A percentile compares a stretch with the other conserved stretches of the same genome.
Evolutionary conservation across 2,113 vertebrate species (phyloP).

Genomic region (Emydocephalus ijimae): DNA sequence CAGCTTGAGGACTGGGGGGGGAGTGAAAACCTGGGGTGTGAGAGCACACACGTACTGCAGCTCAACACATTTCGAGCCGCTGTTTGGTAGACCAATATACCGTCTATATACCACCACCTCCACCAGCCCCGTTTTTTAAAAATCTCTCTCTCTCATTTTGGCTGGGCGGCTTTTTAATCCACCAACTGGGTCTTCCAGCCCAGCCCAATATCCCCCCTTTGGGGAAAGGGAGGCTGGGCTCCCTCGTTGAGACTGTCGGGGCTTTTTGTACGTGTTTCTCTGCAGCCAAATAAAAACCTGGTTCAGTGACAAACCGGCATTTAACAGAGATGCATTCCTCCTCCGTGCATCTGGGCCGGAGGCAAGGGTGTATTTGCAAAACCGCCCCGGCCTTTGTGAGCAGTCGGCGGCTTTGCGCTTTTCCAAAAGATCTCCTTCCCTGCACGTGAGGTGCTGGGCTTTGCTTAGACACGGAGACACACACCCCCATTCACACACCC

Average conservation of each 20-base stretch:
- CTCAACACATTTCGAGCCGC: constrained; percentile 3
- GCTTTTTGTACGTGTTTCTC: constrained; percentile 41
- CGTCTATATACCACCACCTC: not conserved
- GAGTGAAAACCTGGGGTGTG: not conserved
- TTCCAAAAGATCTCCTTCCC: constrained; percentile 18
- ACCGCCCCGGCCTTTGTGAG: constrained; percentile 10
- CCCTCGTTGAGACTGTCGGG: constrained; percentile 27
- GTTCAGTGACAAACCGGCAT: constrained; percentile 54
- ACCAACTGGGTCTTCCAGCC: constrained; percentile 52
- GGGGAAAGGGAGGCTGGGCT: constrained; percentile 48
- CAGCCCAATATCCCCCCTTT: constrained; percentile 49
- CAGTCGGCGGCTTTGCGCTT: not conserved
- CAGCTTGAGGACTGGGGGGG: not conserved
- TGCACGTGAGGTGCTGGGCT: not conserved
- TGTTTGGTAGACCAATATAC: constrained; percentile 48
- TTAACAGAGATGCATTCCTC: constrained; percentile 16
- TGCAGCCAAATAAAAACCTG: constrained; percentile 39
- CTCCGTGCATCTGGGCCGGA: no score
- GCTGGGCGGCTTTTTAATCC: constrained; percentile 41
- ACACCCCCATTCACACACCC: not conserved
- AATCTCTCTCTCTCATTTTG: not conserved
- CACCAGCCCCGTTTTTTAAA: not conserved
- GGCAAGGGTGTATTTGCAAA: not conserved
- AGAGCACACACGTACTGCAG: rapidly evolving
- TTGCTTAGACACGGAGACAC: not conserved